These are phyloP conservation scores for Lampris incognitus DNA, from an alignment of 2,113 vertebrate species.

Conservation along the genomic window DNA sequence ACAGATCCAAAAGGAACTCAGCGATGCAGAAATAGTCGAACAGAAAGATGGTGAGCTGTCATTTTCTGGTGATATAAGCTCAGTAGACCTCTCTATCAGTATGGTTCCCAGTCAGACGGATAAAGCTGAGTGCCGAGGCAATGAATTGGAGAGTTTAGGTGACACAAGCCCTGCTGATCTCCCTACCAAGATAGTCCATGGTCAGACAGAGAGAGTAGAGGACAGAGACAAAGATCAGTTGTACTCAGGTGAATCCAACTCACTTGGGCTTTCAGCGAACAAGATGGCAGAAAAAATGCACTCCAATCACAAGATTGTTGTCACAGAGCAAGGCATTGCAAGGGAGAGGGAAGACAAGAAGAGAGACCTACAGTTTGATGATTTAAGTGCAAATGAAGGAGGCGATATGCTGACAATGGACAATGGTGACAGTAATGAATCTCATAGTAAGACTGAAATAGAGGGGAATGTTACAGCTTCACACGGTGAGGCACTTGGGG, in stretches of 20 bases:
- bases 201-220: not conserved
- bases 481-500: not conserved
- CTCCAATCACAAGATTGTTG: not conserved
- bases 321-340: conserved; percentile 2
- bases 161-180: not conserved
- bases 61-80: not conserved
- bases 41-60: not conserved
- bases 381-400: not conserved
- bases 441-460: not conserved
- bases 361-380: not conserved
- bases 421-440: not conserved
- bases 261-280: not conserved
- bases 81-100: not conserved
- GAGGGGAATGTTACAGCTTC: not conserved
- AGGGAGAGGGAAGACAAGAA: not conserved
- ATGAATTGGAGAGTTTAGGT: not conserved
- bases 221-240: not conserved
- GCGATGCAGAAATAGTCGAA: not conserved
- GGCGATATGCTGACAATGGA: not conserved
- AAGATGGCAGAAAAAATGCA: not conserved
- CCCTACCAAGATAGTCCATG: not conserved
- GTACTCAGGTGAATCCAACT: not conserved
- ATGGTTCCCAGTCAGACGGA: too few species aligned
- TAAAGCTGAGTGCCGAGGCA: not conserved
- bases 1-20: not conserved